Conservation (phyloP, 2,113 vertebrate species). For the Puffinus mauretanicus region DNA sequence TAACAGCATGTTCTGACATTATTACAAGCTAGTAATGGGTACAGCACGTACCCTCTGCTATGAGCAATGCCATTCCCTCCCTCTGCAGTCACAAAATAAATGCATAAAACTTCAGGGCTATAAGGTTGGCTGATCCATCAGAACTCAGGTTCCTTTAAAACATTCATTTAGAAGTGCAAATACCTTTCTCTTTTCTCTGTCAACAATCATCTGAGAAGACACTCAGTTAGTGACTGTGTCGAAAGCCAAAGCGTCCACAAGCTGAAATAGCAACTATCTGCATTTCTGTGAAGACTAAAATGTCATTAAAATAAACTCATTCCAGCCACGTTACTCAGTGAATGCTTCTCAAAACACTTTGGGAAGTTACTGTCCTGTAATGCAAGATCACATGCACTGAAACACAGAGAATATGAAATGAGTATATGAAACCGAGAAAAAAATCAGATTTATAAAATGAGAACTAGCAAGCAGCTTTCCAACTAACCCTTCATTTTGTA, state of each 20-base stretch:
- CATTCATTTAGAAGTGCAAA: not conserved
- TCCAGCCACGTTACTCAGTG: not conserved
- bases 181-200: not conserved
- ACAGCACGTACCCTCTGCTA: not conserved
- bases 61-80: accelerated
- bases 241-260: not conserved
- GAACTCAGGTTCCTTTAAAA: not conserved
- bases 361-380: not conserved
- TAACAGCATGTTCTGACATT: not conserved
- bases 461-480: not conserved
- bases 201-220: not conserved
- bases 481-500: not conserved
- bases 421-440: not conserved
- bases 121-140: not conserved
- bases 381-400: not conserved
- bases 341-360: not conserved
- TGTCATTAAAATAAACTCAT: not conserved
- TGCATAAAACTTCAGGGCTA: not conserved
- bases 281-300: not conserved
- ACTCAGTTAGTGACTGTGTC: not conserved
- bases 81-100: not conserved
- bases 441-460: not conserved
- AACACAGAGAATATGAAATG: not conserved
- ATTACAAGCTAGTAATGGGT: not conserved
- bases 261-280: not conserved